Evolutionary conservation across 2,113 vertebrate genomes (phyloP).

Genomic region (Lathamus discolor): DNA sequence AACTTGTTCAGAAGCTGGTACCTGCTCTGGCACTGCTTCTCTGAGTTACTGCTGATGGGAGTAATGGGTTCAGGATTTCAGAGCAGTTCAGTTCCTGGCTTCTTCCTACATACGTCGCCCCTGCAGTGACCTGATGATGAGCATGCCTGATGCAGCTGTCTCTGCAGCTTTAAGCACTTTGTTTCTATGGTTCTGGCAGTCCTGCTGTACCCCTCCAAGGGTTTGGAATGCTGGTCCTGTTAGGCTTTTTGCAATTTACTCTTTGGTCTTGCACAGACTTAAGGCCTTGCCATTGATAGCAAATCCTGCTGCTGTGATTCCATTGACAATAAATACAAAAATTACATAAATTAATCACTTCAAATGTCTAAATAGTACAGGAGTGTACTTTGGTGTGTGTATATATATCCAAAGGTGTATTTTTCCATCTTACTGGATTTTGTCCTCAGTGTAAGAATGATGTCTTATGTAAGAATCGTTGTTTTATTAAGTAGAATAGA

Average conservation of each 20-base stretch:
- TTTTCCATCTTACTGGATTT: background rate
- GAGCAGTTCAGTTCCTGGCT: background rate
- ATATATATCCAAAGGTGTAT: background rate
- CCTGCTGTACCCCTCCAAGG: background rate
- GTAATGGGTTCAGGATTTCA: background rate
- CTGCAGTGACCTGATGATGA: background rate
- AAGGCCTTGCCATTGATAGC: background rate
- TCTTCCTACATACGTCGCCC: background rate
- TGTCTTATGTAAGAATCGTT: background rate
- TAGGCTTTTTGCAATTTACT: background rate
- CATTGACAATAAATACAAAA: background rate
- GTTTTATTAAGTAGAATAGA: background rate
- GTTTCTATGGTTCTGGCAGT: background rate
- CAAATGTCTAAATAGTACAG: background rate
- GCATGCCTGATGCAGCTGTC: background rate
- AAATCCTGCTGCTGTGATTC: background rate
- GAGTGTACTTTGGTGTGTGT: background rate
- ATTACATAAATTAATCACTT: background rate
- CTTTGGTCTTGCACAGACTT: background rate
- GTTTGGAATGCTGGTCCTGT: background rate
- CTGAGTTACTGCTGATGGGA: background rate
- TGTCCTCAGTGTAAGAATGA: background rate
- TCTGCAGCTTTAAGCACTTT: background rate
- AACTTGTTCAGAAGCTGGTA: background rate
- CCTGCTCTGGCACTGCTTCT: background rate